Percentiles rank a stretch among this genome's conserved stretches.
These are phyloP conservation scores for Drosophila quasianomalipes DNA, from an alignment of 2,888 invertebrate genomes.

Conservation along the genomic window DNA sequence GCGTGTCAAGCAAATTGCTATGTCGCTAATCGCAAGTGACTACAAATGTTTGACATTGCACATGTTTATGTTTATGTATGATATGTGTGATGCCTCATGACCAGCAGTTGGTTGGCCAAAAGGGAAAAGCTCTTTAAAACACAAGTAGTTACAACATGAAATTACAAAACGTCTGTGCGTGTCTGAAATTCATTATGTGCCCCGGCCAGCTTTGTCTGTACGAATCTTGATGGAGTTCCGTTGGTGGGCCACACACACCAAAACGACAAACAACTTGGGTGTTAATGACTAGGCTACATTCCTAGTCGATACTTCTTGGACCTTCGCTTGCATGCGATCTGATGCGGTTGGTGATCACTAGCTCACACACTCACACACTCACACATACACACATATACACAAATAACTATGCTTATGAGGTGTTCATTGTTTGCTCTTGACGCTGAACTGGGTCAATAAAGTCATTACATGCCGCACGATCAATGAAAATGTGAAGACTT, in stretches of 20 bases:
- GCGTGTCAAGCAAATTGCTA: slow-evolving; percentile 47
- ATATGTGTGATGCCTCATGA: slow-evolving; percentile 17
- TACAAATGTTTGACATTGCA: slow-evolving; percentile 54
- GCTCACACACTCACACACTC: neutral
- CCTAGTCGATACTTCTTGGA: slow-evolving; percentile 22
- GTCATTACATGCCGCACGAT: slow-evolving; percentile 21
- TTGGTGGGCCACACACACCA: slow-evolving; percentile 51
- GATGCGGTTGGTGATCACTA: slow-evolving; percentile 26
- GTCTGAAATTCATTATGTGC: slow-evolving; percentile 83
- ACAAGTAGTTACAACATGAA: slow-evolving; percentile 73
- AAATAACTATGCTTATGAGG: slow-evolving; percentile 61
- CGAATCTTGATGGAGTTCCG: slow-evolving; percentile 42
- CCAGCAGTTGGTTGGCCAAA: slow-evolving; percentile 39
- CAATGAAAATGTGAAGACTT: slow-evolving; percentile 9
- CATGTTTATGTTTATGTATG: slow-evolving; percentile 33
- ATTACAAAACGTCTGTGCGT: slow-evolving; percentile 84
- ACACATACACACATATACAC: neutral
- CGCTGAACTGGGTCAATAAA: slow-evolving; percentile 69
- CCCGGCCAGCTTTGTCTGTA: slow-evolving; percentile 3
- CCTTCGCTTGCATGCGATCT: slow-evolving; percentile 30
- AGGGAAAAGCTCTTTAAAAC: slow-evolving; percentile 68
- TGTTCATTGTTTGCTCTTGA: slow-evolving; percentile 72
- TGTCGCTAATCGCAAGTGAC: slow-evolving; percentile 4
- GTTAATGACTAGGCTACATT: slow-evolving; percentile 47
- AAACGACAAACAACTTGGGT: slow-evolving; percentile 58